Base-by-base conservation (phyloP, 2,797 vertebrate species). In the Bucorvus abyssinicus region DNA sequence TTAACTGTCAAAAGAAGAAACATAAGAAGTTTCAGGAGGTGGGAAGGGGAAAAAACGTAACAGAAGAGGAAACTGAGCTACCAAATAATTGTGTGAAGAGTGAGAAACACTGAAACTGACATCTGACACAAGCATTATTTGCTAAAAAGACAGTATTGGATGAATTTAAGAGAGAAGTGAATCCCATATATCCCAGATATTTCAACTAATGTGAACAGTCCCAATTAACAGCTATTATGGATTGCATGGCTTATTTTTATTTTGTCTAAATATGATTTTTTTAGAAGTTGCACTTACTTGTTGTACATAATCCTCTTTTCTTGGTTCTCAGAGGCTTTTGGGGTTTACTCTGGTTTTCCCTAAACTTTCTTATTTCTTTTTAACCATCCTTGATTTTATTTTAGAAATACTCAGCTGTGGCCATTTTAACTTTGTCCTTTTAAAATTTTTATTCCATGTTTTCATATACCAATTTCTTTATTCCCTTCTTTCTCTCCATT, bases 181-280 rank as follows among this genome's bases (percentile, higher is more conserved):
- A 95, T 86, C 42, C 38, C 15, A 59, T 27, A 29, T 56, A 83
- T 88, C 76, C 61, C 20, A 24, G 79, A 9, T 68, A 87, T 77
- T 90, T 90, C n/a, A 69, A 34, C 13, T 74, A 80, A 74, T 18
- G n/a, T 3, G 29, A 80, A 40, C 87, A 80, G 15, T 49, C 64
- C 32, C 59, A 30, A 59, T 40, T 85, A 90, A 47, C 17, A 87
- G 13, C 24, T 76, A 65, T 67, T 89, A 70, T 65, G 84, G 92
- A 53, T 55, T 92, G 8, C 29, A 65, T 42, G 30, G 8, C 6
- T 88, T 70, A 59, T 60, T 90, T 81, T 82, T 32, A 50, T 69
- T 86, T 83, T 80, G 24, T 22, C 34, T 67, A 61, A 71, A 87
- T 67, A 73, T 40, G 3, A 32, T 10, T 20, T 70, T 84, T 85